phyloP scores from a whole-genome alignment of 2,113 vertebrate species.

The Marcusenius ussheri region DNA sequence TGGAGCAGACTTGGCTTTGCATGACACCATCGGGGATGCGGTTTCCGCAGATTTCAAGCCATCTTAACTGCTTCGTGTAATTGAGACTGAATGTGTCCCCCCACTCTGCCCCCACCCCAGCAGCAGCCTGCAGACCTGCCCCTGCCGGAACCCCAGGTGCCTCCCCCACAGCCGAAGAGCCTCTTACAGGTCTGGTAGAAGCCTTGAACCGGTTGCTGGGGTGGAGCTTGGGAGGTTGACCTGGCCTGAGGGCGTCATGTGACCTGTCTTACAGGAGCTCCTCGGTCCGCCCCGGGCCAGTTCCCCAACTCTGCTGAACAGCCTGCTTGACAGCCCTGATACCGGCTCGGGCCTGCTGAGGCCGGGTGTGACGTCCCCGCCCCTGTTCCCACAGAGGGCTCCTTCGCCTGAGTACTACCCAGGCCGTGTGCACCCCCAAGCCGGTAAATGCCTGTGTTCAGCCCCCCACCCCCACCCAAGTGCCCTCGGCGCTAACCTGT shows the following conservation, averaged over 20 bases:
- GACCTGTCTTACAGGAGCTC: slow-evolving; percentile 67
- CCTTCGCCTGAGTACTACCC: slow-evolving; percentile 82
- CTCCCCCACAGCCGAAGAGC: slow-evolving; percentile 72
- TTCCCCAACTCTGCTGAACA: slow-evolving; percentile 71
- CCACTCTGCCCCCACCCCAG: not conserved
- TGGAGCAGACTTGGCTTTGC: not conserved
- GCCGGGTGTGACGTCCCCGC: slow-evolving; percentile 79
- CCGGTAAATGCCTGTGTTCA: slow-evolving; percentile 54
- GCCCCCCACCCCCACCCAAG: not conserved
- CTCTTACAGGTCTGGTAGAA: slow-evolving; percentile 76
- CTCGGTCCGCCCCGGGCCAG: slow-evolving; percentile 68
- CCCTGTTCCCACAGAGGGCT: slow-evolving; percentile 75
- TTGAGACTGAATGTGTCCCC: not conserved
- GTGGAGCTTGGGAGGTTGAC: not conserved
- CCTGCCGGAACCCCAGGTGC: slow-evolving; percentile 65
- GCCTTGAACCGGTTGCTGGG: not conserved
- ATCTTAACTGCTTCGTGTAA: not conserved
- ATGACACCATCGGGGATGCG: not conserved
- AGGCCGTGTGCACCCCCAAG: slow-evolving; percentile 67
- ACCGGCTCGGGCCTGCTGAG: slow-evolving; percentile 60
- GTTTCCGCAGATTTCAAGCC: not conserved
- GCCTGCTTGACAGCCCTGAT: slow-evolving; percentile 73
- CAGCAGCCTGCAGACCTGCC: slow-evolving; percentile 74
- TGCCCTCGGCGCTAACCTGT: not conserved
- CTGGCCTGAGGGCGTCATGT: not conserved